Conservation (phyloP, 2,797 vertebrate genomes). For the Parambassis ranga region DNA sequence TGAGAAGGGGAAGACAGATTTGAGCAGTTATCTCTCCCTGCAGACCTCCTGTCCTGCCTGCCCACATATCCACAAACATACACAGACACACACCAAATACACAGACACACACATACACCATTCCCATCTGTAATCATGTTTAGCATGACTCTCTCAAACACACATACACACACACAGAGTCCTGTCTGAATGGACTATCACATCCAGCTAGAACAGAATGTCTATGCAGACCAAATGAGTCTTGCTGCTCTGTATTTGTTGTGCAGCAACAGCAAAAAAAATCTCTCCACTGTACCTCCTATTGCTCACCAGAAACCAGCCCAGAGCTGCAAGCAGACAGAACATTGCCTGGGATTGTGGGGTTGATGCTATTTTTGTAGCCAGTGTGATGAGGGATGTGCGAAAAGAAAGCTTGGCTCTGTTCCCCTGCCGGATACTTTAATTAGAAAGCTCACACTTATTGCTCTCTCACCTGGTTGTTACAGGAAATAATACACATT, state of each 20-base stretch:
- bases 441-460: constrained; percentile 53
- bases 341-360: constrained; percentile 52
- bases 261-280: constrained; percentile 56
- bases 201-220: constrained; percentile 47
- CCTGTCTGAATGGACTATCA: constrained; percentile 38
- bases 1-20: constrained; percentile 78
- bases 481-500: constrained; percentile 39
- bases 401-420: constrained; percentile 37
- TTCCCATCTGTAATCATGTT: constrained; percentile 68
- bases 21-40: constrained; percentile 76
- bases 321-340: constrained; percentile 56
- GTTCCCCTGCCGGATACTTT: constrained; percentile 38
- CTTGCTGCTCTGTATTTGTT: constrained; percentile 44
- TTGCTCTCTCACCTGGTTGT: constrained; percentile 57
- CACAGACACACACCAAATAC: constrained; percentile 9
- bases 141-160: constrained; percentile 45
- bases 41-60: constrained; percentile 73
- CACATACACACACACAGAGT: constrained; percentile 24
- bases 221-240: constrained; percentile 20
- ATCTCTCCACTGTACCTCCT: constrained; percentile 45
- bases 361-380: constrained; percentile 71
- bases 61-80: constrained; percentile 45
- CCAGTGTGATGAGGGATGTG: constrained; percentile 43
- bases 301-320: constrained; percentile 66
- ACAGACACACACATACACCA: constrained; percentile 6